Evolutionary conservation across 2,113 vertebrate species (phyloP), one percentile per base, ranked within the genome.

Genomic region (Brienomyrus brachyistius): DNA sequence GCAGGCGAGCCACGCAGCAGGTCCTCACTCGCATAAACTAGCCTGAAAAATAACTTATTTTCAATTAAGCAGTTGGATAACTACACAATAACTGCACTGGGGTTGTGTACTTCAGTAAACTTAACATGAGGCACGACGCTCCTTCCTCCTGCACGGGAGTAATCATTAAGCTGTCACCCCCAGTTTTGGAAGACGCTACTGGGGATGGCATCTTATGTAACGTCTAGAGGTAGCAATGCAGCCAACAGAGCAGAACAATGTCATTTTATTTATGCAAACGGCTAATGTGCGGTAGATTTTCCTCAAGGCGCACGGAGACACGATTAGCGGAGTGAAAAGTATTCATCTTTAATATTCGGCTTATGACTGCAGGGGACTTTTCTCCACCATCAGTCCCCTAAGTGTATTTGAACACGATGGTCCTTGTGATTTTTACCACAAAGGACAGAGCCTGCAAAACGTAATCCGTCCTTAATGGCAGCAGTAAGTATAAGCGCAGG

Each of bases 11-110:
- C 27, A 50, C 70, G 48, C 27, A 89, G 82, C 54, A 74, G 87
- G 56, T 17, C 15, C 47, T 92, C 90, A 91, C 45, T 87, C 80
- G 93, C 92, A 91, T 86, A 91, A 93, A 94, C 93, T 9, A 90
- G 74, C 62, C 88, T 5, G 35, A 51, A 56, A 92, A 90, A 94
- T 90, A 0, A 92, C 80, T 92, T 50, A 83, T 91, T 93, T 93
- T 90, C 90, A 89, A 86, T 90, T 43, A 80, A 86, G 80, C 80
- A 86, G 77, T 90, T 86, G 66, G 47, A 89, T 91, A 90, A 90
- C 86, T 88, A 86, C 19, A 43, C 89, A 88, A 89, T 91, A 91
- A 90, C 86, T 90, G 89, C 87, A 88, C 88, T 91, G 89, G 86
- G 90, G 92, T 66, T 91, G 59, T 92, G 83, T 86, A 86, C 35